A percentile compares a stretch with the other conserved stretches of the same genome.
These are phyloP conservation scores for Pituophis catenifer DNA, from an alignment of 2,113 vertebrate species.

Conservation along the genomic window DNA sequence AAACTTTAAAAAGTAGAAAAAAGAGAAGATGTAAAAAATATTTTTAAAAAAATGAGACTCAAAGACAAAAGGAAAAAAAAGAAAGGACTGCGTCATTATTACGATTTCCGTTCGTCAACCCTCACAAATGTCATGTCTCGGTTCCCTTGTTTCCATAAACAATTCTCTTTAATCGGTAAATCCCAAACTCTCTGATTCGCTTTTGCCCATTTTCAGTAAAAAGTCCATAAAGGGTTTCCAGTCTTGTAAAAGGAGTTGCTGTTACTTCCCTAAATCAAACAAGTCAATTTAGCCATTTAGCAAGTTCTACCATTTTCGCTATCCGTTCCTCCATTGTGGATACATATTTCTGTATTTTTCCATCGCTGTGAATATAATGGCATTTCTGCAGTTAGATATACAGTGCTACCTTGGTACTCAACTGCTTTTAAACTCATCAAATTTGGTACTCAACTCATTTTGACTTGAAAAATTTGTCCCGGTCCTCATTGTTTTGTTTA, in stretches of 20 bases:
- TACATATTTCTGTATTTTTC: neutral
- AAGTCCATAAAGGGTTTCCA: neutral
- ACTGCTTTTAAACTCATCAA: neutral
- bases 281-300: neutral
- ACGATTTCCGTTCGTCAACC: neutral
- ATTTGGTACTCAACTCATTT: neutral
- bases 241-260: neutral
- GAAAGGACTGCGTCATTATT: neutral
- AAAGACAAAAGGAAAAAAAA: neutral
- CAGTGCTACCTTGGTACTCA: neutral
- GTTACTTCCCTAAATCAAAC: neutral
- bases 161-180: neutral
- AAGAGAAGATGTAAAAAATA: neutral
- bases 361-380: neutral
- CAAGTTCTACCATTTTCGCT: too few relatives aligned
- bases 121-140: neutral
- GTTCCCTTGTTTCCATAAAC: neutral
- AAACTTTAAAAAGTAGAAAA: neutral
- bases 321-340: too few relatives aligned
- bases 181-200: neutral
- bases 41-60: neutral
- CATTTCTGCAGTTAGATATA: neutral
- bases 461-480: neutral
- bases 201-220: neutral
- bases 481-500: neutral